Evolutionary conservation across 2,113 vertebrate species (phyloP), one percentile per base, ranked within the genome.

Genomic region (Prolemur simus): DNA sequence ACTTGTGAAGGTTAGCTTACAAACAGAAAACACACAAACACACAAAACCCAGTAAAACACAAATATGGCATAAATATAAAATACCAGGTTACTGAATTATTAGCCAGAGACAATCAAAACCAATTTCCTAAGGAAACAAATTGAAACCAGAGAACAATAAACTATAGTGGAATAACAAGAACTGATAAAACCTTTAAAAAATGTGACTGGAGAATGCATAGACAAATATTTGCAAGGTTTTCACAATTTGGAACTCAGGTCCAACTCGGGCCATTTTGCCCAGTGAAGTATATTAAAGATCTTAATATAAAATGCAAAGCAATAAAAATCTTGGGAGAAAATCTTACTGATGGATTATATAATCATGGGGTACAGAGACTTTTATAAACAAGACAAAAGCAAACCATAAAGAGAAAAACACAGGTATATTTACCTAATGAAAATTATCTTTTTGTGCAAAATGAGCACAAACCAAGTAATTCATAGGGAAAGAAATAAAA

Each of bases 91-190:
- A 81, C 23, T 92, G 73, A 93, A 27, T 82, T 71, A 71, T 23
- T 78, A 45, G 71, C 76, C 63, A 73, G 37, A 93, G 64, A 42
- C 37, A 83, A 87, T 95, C 69, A 66, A 78, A 96, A 56, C 11
- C 63, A 64, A 32, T 78, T 91, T 89, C 66, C 47, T 73, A 73
- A 83, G 45, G 64, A 90, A 95, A 77, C 32, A 85, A 85, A 77
- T 12, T 27, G 27, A 87, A 91, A 77, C 39, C 60, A 89, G 37
- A 64, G n/a, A 87, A n/a, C 54, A 94, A 89, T 85, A 74, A 87
- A 37, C 4, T 56, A 71, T 32, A 39, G 3, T 45, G 47, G 47
- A 12, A 82, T 87, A 90, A 87, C 20, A 86, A 66, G 45, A 83
- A 87, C 10, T 42, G 20, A n/a, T 81, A 58, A 68, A 84, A 56